These are phyloP conservation scores for Dryocosmus kuriphilus DNA, from an alignment of 2,888 invertebrate genomes.

Conservation along the genomic window DNA sequence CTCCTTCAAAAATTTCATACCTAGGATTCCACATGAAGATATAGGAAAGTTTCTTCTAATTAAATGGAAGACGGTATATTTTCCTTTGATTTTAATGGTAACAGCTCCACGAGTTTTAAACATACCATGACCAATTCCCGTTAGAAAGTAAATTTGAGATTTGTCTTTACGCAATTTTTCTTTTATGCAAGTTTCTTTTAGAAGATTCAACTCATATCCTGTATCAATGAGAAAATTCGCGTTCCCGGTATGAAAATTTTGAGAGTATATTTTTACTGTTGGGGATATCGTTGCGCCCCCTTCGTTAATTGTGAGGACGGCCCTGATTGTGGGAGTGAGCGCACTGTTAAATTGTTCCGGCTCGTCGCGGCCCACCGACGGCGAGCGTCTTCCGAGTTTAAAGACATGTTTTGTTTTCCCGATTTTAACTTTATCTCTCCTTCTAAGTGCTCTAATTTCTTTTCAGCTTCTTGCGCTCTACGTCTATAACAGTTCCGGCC, in stretches of 20 bases:
- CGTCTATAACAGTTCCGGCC: too few species aligned
- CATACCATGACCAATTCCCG: neutral
- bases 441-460: too few species aligned
- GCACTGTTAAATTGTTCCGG: neutral
- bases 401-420: too few species aligned
- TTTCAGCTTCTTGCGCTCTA: too few species aligned
- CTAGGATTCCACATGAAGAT: neutral
- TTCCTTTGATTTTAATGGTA: neutral
- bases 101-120: neutral
- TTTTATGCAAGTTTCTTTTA: neutral
- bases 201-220: neutral
- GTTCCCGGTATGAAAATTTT: too few species aligned
- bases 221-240: neutral
- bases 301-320: neutral
- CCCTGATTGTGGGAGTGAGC: neutral
- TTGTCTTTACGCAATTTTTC: neutral
- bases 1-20: neutral
- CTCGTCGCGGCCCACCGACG: neutral
- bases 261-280: too few species aligned
- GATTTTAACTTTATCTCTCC: too few species aligned
- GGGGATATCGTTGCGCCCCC: neutral
- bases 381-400: too few species aligned
- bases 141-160: neutral
- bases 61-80: neutral
- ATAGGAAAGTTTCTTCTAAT: neutral